Conservation (phyloP, 2,113 vertebrate species). For the Pycnonotus jocosus region DNA sequence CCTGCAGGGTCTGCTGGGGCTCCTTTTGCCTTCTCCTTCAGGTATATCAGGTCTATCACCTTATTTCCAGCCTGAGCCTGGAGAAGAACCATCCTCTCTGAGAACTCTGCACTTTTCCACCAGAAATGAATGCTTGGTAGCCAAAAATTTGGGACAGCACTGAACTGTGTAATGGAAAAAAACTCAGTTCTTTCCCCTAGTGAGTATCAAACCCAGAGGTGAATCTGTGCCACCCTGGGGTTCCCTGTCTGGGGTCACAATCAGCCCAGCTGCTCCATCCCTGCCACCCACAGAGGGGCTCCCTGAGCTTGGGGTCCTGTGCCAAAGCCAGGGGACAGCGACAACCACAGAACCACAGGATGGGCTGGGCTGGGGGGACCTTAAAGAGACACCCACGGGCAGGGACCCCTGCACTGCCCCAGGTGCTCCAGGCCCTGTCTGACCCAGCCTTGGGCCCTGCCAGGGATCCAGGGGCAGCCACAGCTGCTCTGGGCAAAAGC, state of each 20-base stretch:
- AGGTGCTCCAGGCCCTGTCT: background rate
- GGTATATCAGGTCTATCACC: no score
- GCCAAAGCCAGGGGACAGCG: background rate
- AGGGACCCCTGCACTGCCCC: background rate
- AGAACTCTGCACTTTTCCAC: background rate
- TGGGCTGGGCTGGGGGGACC: background rate
- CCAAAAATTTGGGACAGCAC: background rate
- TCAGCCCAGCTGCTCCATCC: background rate
- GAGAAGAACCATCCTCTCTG: background rate
- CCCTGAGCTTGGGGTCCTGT: background rate
- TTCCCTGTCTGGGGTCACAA: background rate
- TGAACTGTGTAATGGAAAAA: background rate
- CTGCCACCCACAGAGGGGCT: background rate
- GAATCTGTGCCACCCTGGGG: background rate
- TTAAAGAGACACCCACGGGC: background rate
- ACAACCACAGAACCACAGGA: accelerated
- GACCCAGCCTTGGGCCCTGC: background rate
- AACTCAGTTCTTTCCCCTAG: background rate
- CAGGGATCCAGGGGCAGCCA: background rate
- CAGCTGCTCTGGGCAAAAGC: background rate
- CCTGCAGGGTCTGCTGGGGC: background rate
- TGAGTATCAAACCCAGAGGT: background rate
- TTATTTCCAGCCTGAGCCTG: background rate
- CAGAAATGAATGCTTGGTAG: background rate
- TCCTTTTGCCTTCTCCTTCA: background rate